These are phyloP conservation scores for Bradypodion pumilum DNA, from an alignment of 2,797 vertebrate genomes.

Conservation along the genomic window DNA sequence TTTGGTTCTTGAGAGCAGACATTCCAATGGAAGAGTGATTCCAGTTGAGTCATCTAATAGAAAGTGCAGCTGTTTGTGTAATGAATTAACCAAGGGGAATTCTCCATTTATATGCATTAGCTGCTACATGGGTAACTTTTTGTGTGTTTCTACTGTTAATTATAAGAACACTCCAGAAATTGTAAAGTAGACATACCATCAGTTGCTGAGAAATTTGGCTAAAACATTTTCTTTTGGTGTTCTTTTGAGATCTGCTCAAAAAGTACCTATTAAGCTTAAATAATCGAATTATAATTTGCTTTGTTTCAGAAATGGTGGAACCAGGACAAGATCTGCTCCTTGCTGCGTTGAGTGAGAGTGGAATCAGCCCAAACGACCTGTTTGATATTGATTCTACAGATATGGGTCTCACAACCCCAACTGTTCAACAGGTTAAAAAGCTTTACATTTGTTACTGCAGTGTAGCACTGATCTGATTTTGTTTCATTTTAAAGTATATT, in stretches of 20 bases:
- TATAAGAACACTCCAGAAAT: background rate
- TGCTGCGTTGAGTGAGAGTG: conserved; percentile 97
- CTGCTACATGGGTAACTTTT: background rate
- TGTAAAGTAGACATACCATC: no score
- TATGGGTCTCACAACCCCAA: conserved; percentile 74
- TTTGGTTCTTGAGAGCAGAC: background rate
- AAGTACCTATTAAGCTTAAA: no score
- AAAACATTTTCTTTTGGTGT: no score
- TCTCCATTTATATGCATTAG: background rate
- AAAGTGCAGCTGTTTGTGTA: background rate
- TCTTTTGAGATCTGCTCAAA: no score
- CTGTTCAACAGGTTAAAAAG: conserved; percentile 84
- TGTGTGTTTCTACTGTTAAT: background rate
- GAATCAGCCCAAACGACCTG: conserved; percentile 96
- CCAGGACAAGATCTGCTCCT: conserved; percentile 98
- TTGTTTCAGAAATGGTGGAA: conserved; percentile 88
- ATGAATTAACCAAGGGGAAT: background rate
- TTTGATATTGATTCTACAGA: conserved; percentile 94
- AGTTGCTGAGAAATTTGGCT: no score
- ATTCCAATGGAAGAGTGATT: background rate
- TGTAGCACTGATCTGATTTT: background rate
- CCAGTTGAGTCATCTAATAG: background rate
- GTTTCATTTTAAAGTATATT: background rate
- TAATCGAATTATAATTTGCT: conserved; percentile 38
- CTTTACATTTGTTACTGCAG: background rate